Evolutionary conservation across 1,140 invertebrate species (phyloP), one percentile per base, ranked within the genome.

Genomic region (Drosophila nigrodunni): DNA sequence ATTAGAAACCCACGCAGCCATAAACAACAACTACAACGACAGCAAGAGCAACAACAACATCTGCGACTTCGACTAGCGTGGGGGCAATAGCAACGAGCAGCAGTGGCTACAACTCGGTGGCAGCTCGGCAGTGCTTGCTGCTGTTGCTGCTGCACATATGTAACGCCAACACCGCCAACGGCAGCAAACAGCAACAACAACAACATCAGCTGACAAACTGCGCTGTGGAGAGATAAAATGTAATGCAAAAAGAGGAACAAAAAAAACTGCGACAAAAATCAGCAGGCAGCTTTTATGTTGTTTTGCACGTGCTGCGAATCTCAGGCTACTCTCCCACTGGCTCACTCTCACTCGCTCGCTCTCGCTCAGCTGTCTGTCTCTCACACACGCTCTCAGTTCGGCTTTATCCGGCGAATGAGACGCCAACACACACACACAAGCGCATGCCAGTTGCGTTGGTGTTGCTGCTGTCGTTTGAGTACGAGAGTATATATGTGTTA

Each of bases 1-100:
- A 90, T 90, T 90, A 90, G 88, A 90, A 90, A 78, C 88, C 88
- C 88, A 90, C 88, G 88, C 88, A 90, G 88, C 80, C 80, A 90
- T 90, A 90, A 91, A 91, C 77, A 78, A 90, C 81, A 89, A 78
- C 85, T 73, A 70, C 77, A 69, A 41, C 37, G 62, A 49, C 64
- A 68, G 10, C 11, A 50, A 59, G 52, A 49, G 9, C 34, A 25
- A 18, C 41, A 7, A 5, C 76, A 78, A 90, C 81, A 89, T 74
- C 83, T 74, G 66, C 76, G 64, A 39, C 41, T 64, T 43, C 64
- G 68, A 43, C 41, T 13, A 44, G 34, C 7, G 8, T 47, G 60
- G 49, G 61, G 54, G 49, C 49, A 67, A 25, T 52, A 57, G n/a
- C 47, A 41, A 18, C 43, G 7, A 7, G 49, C 47, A 52, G 57